Evolutionary conservation across 1,140 invertebrate genomes (phyloP).

Genomic region (Hycleus phaleratus): DNA sequence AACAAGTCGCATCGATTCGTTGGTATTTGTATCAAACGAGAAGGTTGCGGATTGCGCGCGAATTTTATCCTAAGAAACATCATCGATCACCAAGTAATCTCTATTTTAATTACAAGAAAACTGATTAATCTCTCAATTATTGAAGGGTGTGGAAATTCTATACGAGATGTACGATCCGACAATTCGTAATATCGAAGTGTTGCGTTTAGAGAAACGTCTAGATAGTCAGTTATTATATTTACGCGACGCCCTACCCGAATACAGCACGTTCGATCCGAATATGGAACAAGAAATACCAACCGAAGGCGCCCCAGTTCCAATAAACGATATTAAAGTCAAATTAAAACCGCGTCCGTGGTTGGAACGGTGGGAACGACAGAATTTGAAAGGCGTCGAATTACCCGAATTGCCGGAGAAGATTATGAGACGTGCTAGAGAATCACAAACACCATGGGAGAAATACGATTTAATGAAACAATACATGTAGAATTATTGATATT

Average conservation of each 20-base stretch:
- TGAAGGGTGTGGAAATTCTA: conserved; percentile 53
- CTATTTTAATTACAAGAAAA: neutral
- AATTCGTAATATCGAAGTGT: conserved; percentile 81
- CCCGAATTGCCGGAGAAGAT: conserved; percentile 55
- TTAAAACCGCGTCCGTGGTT: conserved; percentile 83
- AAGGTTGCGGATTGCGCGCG: conserved; percentile 70
- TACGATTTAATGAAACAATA: conserved; percentile 93
- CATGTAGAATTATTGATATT: conserved; percentile 48
- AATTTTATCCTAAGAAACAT: conserved; percentile 87
- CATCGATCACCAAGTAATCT: conserved; percentile 70
- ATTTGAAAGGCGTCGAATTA: conserved; percentile 70
- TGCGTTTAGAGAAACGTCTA: conserved; percentile 86
- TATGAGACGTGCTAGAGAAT: conserved; percentile 48
- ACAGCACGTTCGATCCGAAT: conserved; percentile 87
- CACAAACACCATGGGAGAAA: conserved; percentile 74
- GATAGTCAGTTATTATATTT: conserved; percentile 88
- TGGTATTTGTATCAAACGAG: conserved; percentile 89
- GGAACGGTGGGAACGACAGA: conserved; percentile 72
- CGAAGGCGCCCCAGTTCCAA: conserved; percentile 69
- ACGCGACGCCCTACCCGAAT: conserved; percentile 86
- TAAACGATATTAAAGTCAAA: conserved; percentile 79
- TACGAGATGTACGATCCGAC: conserved; percentile 94
- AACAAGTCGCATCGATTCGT: conserved; percentile 86
- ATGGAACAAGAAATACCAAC: conserved; percentile 78
- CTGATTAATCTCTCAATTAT: conserved; percentile 2